Evolutionary conservation across 2,888 invertebrate genomes (phyloP), one percentile per base, ranked within the genome.

Genomic region (Emesis furor): DNA sequence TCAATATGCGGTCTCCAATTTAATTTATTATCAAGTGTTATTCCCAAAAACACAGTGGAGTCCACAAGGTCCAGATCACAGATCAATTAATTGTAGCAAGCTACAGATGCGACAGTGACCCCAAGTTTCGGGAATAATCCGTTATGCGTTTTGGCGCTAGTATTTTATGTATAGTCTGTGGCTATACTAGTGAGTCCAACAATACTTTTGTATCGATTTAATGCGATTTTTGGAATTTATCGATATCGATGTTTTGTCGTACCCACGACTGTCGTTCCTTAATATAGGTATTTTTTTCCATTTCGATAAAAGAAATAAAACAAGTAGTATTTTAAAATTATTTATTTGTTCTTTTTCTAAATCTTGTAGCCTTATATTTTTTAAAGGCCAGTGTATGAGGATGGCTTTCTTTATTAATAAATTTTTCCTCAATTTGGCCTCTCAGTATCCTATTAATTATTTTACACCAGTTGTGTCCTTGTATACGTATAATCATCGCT

Each of bases 141-240:
- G 51, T 51, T 51, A 51, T 51, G 51, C 51, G n/a, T 51, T 51
- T 51, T 51, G 51, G 51, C n/a, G 51, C 51, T 51, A n/a, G 51
- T 51, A 5, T 51, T 51, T 51, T n/a, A 51, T 51, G 1, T n/a
- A 51, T 5, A n/a, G n/a, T 51, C n/a, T 51, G 51, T 51, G 59
- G 8, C 7, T 10, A 5, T 51, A 51, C 51, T 51, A 51, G 51
- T 51, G 51, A 1, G 14, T 51, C n/a, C 10, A 51, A 3, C 2
- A 1, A 51, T n/a, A 6, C n/a, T n/a, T 51, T 0, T 6, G 3
- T 51, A n/a, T 51, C 51, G 51, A 51, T n/a, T n/a, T n/a, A n/a
- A 2, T 51, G 1, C 5, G n/a, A 51, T 51, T 8, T 51, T n/a
- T 5, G 51, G 5, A n/a, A 51, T 51, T 51, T 6, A 6, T 51